phyloP scores from a whole-genome alignment of 2,888 invertebrate genomes.

The Neocrepidodera transversa region DNA sequence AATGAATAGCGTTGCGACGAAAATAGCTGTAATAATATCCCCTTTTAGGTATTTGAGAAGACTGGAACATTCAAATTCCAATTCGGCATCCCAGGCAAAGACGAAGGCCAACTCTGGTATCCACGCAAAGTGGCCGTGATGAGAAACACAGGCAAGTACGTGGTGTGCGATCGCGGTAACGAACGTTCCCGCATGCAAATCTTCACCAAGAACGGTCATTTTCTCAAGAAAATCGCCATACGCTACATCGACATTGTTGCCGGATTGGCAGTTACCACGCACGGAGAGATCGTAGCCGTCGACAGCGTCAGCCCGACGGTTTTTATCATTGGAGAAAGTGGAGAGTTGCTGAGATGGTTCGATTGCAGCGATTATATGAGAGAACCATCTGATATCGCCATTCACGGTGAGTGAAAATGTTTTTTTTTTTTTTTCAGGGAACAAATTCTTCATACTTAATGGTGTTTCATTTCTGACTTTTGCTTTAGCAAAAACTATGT shows the following conservation, averaged over 20 bases:
- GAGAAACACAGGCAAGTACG: conserved; percentile 85
- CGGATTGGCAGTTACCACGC: conserved; percentile 89
- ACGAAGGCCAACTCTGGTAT: conserved; percentile 97
- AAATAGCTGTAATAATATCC: no score
- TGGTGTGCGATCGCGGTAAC: conserved; percentile 97
- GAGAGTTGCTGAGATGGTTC: conserved; percentile 94
- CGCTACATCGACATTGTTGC: conserved; percentile 91
- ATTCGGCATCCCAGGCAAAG: conserved; percentile 94
- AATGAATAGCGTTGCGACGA: no score
- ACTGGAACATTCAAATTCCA: conserved; percentile 91
- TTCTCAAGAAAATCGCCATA: conserved; percentile 92
- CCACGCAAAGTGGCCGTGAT: conserved; percentile 95
- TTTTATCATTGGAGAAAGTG: conserved; percentile 90
- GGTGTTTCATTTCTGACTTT: no score
- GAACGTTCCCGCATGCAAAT: conserved; percentile 98
- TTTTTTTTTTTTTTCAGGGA: no score
- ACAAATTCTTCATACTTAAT: no score
- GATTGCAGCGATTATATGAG: conserved; percentile 98
- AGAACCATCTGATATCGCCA: conserved; percentile 96
- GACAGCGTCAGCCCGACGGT: conserved; percentile 97
- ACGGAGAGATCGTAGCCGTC: conserved; percentile 94
- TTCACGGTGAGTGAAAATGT: conserved; percentile 73
- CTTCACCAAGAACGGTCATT: conserved; percentile 94
- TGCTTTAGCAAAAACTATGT: no score
- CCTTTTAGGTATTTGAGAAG: conserved; percentile 88